These are phyloP conservation scores for Virgularia gustaviana DNA, from an alignment of 92 coral and sea anemone species.

Conservation along the genomic window DNA sequence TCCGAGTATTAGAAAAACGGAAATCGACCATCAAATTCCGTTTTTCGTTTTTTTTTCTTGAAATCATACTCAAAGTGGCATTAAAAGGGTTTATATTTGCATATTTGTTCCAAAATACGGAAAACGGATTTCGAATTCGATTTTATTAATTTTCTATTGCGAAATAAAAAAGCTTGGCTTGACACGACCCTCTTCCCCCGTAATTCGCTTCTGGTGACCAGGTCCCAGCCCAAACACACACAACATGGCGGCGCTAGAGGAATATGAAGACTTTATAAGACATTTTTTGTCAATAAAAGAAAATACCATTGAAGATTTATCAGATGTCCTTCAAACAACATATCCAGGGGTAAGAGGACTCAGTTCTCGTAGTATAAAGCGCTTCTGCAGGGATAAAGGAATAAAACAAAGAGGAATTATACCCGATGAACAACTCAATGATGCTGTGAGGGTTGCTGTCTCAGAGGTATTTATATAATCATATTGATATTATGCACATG, in stretches of 20 bases:
- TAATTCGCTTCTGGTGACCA: too few species aligned
- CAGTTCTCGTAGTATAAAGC: conserved; percentile 3
- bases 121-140: conserved; percentile 6
- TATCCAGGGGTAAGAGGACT: conserved; percentile 9
- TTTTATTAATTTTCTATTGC: neutral
- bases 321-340: conserved; percentile 2
- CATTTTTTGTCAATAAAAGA: neutral
- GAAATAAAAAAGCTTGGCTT: too few species aligned
- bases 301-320: conserved; percentile 8
- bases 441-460: conserved; percentile 9
- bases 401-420: neutral
- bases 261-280: neutral
- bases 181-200: too few species aligned
- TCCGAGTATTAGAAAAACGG: too few species aligned
- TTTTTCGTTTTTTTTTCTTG: neutral
- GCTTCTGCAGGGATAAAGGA: conserved; percentile 4
- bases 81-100: neutral
- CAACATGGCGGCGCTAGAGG: conserved; percentile 11
- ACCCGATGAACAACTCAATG: conserved; percentile 4
- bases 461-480: neutral
- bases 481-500: neutral
- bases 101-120: neutral
- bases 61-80: neutral
- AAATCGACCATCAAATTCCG: neutral
- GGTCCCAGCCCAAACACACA: too few species aligned